phyloP scores from a whole-genome alignment of 2,113 vertebrate genomes.

The Forbesichthys agassizii region DNA sequence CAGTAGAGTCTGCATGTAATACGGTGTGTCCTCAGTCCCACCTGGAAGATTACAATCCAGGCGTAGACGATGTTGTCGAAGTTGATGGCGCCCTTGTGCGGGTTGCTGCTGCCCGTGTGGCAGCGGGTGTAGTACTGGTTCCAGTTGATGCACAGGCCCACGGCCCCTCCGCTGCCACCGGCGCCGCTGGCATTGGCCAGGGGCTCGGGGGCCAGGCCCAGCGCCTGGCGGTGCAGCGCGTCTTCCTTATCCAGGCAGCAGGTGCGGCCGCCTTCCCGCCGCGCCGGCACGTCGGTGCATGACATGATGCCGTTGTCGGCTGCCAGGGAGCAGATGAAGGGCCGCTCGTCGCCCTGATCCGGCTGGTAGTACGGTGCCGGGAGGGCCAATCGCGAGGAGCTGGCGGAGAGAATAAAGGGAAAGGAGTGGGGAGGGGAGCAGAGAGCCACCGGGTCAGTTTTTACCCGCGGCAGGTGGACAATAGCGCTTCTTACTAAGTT shows the following conservation, averaged over 20 bases:
- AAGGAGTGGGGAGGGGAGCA: background rate
- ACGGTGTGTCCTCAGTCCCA: slow-evolving; percentile 40
- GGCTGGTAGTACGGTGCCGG: slow-evolving; percentile 92
- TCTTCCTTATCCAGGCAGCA: slow-evolving; percentile 96
- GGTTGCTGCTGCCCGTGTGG: slow-evolving; percentile 88
- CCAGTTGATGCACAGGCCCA: slow-evolving; percentile 92
- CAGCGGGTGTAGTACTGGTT: slow-evolving; percentile 96
- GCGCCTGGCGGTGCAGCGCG: slow-evolving; percentile 83
- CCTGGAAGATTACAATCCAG: slow-evolving; percentile 99
- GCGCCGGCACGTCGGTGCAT: slow-evolving; percentile 86
- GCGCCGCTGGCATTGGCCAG: slow-evolving; percentile 76
- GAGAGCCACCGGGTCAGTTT: background rate
- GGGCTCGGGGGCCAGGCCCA: slow-evolving; percentile 79
- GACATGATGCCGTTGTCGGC: slow-evolving; percentile 98
- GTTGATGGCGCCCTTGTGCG: slow-evolving; percentile 97
- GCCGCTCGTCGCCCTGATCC: slow-evolving; percentile 92
- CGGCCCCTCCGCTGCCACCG: slow-evolving; percentile 54
- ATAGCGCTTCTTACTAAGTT: too few relatives aligned
- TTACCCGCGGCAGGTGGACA: background rate
- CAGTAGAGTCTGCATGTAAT: too few relatives aligned
- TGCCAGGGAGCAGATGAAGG: slow-evolving; percentile 96
- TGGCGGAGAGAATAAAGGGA: slow-evolving; percentile 42
- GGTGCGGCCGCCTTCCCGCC: slow-evolving; percentile 88
- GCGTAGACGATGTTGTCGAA: slow-evolving; percentile 98
- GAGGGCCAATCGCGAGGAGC: slow-evolving; percentile 87